Evolutionary conservation across 2,797 vertebrate species (phyloP), one percentile per base, ranked within the genome.

Genomic region (Cygnus olor): DNA sequence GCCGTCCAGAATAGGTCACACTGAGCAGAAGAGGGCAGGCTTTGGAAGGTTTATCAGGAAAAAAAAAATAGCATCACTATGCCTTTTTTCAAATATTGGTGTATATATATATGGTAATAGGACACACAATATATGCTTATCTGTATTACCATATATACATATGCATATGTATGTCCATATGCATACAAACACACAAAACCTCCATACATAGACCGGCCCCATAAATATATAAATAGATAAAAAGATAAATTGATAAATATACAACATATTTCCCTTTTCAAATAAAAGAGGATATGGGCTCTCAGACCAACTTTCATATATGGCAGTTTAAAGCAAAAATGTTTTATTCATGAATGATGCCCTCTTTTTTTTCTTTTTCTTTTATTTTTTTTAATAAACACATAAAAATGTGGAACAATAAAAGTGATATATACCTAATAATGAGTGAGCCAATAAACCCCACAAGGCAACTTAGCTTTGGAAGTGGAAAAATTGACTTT

Each of bases 401-500:
- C 96, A 96, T 97, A 98, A 98, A 97, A 98, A 97, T 97, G 94
- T 96, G 95, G 97, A 97, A 97, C 95, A 98, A 98, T 98, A 97
- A 98, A 98, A 97, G 89, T 98, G 97, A 98, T 97, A 97, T 97
- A 98, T 97, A 97, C 94, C 96, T 97, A 97, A 97, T 98, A 98
- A 98, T 97, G 97, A 97, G 94, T 95, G 89, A 97, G 95, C 96
- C 96, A 97, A 96, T 97, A 97, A 98, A 97, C 96, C 92, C 97
- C 97, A 97, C 94, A 44, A 95, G 97, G 96, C 96, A 98, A 97
- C 95, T 97, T 97, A 94, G 94, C 95, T 97, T 95, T 96, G 93
- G 73, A 97, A 98, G 95, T 96, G 94, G 94, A 94, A 97, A 98
- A 98, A 97, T 88, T 97, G 97, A 98, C 97, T 98, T 98, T 97